Base-by-base conservation (phyloP, 2,113 vertebrate genomes). In the Salvator merianae region DNA sequence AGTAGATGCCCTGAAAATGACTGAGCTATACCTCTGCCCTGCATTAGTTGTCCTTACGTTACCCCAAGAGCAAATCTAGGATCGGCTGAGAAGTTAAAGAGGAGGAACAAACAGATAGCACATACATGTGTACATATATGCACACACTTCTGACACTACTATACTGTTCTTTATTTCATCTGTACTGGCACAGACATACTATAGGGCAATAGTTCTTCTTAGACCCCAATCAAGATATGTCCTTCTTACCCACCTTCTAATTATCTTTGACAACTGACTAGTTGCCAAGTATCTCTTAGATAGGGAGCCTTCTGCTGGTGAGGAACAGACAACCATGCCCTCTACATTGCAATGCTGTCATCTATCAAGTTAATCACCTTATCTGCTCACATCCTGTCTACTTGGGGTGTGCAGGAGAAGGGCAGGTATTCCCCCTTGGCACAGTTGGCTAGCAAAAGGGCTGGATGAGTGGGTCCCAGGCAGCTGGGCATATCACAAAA, bases 401-500 rank as follows among this genome's bases (percentile, higher is more conserved):
- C 3, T 1, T 68, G 53, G 28, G 16, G 30, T 73, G 6, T 34
- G 0, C 0, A 62, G 76, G 36, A 28, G 0, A 65, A 69, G 13
- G 38, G 24, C 4, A 74, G 43, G 84, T 88, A 86, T 66, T 68
- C 16, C 34, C 20, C 76, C 20, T 55, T 85, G 88, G 88, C 81
- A 59, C 2, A 1, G 1, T 4, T 0, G 74, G 16, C 22, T 1
- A 8, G 1, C 87, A 20, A 30, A 32, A 32, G 55, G 59, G 28
- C 53, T 84, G 77, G 77, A 80, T 69, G 5, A 47, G 68, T 84
- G 69, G 59, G 86, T 10, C 87, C 85, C 91, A 12, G 55, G 91
- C 86, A 73, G 85, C n/a, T 26, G 92, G 91, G 88, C 90, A 63
- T 71, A 7, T 79, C 88, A 22, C 4, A 4, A 82, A 79, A 82